These are phyloP conservation scores for Echinarachnius parma DNA, from an alignment of 53 echinoderm and acorn worm species.

Conservation along the genomic window DNA sequence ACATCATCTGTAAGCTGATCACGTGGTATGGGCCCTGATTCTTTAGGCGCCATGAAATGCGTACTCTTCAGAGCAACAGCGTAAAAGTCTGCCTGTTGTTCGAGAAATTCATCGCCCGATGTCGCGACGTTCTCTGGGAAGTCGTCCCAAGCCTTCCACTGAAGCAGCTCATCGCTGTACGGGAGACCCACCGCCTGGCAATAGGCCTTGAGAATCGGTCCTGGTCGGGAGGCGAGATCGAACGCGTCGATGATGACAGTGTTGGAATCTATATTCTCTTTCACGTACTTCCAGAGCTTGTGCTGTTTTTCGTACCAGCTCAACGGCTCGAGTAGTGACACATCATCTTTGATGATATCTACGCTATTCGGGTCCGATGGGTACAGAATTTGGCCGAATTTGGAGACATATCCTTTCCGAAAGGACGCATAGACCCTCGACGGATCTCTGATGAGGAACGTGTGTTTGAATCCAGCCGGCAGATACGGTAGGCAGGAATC, in stretches of 20 bases:
- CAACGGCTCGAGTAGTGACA: neutral
- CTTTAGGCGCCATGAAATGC: slow-evolving; percentile 3
- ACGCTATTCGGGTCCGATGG: neutral
- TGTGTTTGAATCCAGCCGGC: neutral
- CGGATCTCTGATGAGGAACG: slow-evolving; percentile 7
- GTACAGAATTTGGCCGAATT: too few relatives aligned
- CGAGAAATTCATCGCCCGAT: neutral
- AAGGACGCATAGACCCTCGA: slow-evolving; percentile 9
- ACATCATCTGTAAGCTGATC: slow-evolving; percentile 16
- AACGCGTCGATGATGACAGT: slow-evolving; percentile 4
- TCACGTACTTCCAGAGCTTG: slow-evolving; percentile 17
- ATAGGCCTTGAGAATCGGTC: neutral
- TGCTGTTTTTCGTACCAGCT: slow-evolving; percentile 11
- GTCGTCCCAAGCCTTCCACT: neutral
- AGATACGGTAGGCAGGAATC: neutral
- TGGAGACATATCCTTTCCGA: slow-evolving; percentile 12
- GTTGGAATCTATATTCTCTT: slow-evolving; percentile 13
- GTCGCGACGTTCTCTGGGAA: slow-evolving; percentile 6
- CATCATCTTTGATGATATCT: slow-evolving; percentile 6
- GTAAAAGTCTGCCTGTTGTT: neutral
- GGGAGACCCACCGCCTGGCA: slow-evolving; percentile 1
- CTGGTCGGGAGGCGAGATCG: slow-evolving; percentile 6
- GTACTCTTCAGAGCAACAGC: neutral
- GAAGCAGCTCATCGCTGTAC: neutral
- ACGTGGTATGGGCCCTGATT: slow-evolving; percentile 9